Conservation (phyloP, 2,113 vertebrate species). For the Mesoclemmys tuberculata region DNA sequence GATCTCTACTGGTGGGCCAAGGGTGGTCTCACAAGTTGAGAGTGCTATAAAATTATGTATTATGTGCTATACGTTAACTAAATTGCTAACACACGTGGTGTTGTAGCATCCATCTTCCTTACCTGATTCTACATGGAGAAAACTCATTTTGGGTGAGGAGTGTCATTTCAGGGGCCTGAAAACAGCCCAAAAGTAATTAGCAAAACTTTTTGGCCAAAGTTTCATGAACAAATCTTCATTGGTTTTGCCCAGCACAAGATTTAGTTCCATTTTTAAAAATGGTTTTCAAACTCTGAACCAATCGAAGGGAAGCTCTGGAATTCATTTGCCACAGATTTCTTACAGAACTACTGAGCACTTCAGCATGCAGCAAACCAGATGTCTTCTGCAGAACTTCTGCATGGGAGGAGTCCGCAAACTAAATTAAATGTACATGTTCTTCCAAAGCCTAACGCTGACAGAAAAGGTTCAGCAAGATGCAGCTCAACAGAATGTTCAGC, state of each 20-base stretch:
- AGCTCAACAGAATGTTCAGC: neutral
- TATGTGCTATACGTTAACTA: constrained; percentile 10
- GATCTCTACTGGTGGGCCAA: neutral
- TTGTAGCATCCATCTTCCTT: neutral
- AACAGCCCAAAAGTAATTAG: neutral
- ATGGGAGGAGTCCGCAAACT: neutral
- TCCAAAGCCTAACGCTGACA: neutral
- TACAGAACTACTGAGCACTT: neutral
- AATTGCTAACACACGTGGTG: neutral
- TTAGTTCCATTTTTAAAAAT: neutral
- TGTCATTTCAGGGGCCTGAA: neutral
- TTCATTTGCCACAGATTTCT: constrained; percentile 34
- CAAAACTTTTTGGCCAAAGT: neutral
- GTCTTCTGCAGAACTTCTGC: constrained; percentile 1
- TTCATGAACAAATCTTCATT: neutral
- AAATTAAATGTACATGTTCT: constrained; percentile 32
- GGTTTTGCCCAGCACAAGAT: neutral
- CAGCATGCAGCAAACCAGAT: constrained; percentile 42
- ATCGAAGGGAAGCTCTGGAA: constrained; percentile 32
- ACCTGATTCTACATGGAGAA: neutral
- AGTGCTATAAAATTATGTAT: neutral
- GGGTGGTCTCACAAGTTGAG: neutral
- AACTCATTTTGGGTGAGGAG: neutral
- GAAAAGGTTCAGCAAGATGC: constrained; percentile 33
- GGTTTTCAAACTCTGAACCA: neutral